Conservation (phyloP, 2,888 invertebrate genomes). For the Carpatolechia fugitivella region DNA sequence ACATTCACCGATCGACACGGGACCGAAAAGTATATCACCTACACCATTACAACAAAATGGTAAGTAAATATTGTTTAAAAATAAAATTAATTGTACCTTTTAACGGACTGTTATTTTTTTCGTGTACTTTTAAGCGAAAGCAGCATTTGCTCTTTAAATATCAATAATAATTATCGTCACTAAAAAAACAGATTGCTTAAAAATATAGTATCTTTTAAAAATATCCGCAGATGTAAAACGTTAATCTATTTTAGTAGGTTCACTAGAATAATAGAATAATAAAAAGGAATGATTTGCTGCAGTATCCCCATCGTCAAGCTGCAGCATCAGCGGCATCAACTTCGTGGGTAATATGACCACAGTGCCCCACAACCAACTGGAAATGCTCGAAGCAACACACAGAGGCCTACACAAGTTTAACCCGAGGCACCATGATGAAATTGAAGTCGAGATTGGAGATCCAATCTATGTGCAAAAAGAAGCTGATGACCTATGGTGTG, state of each 20-base stretch:
- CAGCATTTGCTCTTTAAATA: too few species aligned
- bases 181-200: too few species aligned
- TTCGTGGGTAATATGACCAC: slow-evolving; percentile 83
- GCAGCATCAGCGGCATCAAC: slow-evolving; percentile 74
- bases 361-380: slow-evolving; percentile 88
- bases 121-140: too few species aligned
- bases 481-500: slow-evolving; percentile 98
- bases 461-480: slow-evolving; percentile 98
- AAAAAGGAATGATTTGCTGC: too few species aligned
- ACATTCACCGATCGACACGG: slow-evolving; percentile 90
- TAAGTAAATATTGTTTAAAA: too few species aligned
- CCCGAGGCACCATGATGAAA: slow-evolving; percentile 96
- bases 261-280: too few species aligned
- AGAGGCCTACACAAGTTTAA: slow-evolving; percentile 97
- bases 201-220: too few species aligned
- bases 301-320: slow-evolving; percentile 80
- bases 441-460: slow-evolving; percentile 98
- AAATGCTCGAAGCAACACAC: slow-evolving; percentile 95
- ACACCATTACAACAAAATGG: slow-evolving; percentile 79
- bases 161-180: too few species aligned
- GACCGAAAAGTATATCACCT: slow-evolving; percentile 91
- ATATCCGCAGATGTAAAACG: too few species aligned
- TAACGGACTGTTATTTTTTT: too few species aligned
- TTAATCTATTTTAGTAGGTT: too few species aligned
- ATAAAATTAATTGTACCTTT: too few species aligned